Evolutionary conservation across 2,113 vertebrate genomes (phyloP).

Genomic region (Erinaceus europaeus): DNA sequence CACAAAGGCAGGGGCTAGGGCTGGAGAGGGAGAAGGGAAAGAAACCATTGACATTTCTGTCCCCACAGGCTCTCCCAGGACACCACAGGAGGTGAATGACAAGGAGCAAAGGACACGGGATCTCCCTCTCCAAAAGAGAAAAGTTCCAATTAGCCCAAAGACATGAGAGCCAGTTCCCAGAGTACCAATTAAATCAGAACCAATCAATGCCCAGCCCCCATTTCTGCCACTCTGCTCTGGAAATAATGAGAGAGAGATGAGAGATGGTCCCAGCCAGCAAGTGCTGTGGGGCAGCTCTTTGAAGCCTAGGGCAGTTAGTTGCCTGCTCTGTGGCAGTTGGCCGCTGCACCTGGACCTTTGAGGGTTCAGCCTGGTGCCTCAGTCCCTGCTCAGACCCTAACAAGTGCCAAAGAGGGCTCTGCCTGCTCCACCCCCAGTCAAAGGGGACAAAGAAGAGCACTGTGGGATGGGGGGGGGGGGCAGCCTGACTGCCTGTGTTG

Average conservation of each 20-base stretch:
- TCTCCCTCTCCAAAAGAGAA: constrained; percentile 42
- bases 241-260: constrained; percentile 78
- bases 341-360: constrained; percentile 16
- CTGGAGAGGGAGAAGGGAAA: constrained; percentile 39
- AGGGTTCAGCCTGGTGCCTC: constrained; percentile 52
- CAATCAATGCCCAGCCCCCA: constrained; percentile 28
- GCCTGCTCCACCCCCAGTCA: background rate
- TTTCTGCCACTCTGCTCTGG: constrained; percentile 63
- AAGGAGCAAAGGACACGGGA: constrained; percentile 11
- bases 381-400: constrained; percentile 37
- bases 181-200: constrained; percentile 67
- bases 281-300: background rate
- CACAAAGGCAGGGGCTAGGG: background rate
- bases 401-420: background rate
- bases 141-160: constrained; percentile 72
- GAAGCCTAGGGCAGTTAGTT: constrained; percentile 64
- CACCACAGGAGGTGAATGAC: constrained; percentile 61
- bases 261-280: constrained; percentile 24
- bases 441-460: constrained; percentile 29
- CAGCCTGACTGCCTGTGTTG: constrained; percentile 47
- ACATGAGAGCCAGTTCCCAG: constrained; percentile 71
- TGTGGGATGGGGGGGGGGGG: constrained; percentile 22
- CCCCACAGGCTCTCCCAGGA: constrained; percentile 13
- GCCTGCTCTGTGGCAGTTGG: background rate
- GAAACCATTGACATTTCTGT: constrained; percentile 60